Conservation (phyloP, 2,888 invertebrate species). For the Perizoma flavofasciatum region DNA sequence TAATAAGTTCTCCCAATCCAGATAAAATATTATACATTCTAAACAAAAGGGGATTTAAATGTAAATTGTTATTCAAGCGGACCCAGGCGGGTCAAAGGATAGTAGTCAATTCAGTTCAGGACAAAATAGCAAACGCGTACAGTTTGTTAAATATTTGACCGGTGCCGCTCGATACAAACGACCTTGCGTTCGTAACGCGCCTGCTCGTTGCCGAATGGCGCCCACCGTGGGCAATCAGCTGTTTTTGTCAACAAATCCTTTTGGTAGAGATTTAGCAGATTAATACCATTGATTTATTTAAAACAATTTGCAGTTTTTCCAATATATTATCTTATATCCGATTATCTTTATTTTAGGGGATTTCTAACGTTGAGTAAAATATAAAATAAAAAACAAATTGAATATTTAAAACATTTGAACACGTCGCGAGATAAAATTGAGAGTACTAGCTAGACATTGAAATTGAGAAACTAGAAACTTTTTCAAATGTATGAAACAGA, state of each 20-base stretch:
- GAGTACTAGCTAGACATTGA: no score
- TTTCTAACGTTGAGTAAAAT: no score
- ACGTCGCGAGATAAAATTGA: no score
- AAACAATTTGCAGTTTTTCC: no score
- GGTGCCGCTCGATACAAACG: conserved; percentile 66
- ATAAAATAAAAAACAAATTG: no score
- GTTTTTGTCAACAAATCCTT: conserved; percentile 50
- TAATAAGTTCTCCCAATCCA: background rate
- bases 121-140: conserved; percentile 43
- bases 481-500: background rate
- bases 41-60: background rate
- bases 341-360: no score
- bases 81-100: conserved; percentile 3
- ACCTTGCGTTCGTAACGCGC: conserved; percentile 62
- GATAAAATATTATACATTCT: background rate
- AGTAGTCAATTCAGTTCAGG: conserved; percentile 32
- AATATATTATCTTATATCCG: no score
- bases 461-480: conserved; percentile 1
- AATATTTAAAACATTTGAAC: no score
- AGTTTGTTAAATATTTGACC: conserved; percentile 64
- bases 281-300: no score
- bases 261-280: background rate
- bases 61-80: background rate
- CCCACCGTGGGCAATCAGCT: conserved; percentile 64
- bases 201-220: conserved; percentile 57